Evolutionary conservation across 2,888 invertebrate genomes (phyloP).

Genomic region (Trissolcus japonicus): DNA sequence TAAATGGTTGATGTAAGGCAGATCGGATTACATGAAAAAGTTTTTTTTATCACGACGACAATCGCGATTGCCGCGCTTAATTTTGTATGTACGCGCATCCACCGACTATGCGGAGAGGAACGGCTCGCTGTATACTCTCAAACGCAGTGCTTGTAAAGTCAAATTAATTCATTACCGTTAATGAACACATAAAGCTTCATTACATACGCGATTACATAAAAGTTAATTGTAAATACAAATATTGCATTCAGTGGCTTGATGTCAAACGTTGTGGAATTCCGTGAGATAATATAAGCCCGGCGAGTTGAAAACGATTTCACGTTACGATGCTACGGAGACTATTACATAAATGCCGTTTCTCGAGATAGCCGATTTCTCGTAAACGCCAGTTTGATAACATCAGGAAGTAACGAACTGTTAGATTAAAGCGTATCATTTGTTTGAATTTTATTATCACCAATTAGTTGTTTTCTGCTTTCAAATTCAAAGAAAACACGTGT

Average conservation of each 20-base stretch:
- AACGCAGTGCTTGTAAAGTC: too few species aligned
- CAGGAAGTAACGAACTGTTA: conserved; percentile 38
- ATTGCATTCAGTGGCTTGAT: conserved; percentile 12
- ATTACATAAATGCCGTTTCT: conserved; percentile 29
- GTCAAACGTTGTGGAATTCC: conserved; percentile 16
- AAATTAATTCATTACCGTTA: too few species aligned
- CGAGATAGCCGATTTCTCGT: conserved; percentile 23
- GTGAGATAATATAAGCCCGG: conserved; percentile 18
- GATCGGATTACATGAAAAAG: too few species aligned
- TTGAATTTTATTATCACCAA: conserved; percentile 30
- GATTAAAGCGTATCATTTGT: conserved; percentile 37
- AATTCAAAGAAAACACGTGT: conserved; percentile 8
- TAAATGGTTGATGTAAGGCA: not conserved
- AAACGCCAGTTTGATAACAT: conserved; percentile 23
- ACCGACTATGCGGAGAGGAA: too few species aligned
- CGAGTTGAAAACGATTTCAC: conserved; percentile 12
- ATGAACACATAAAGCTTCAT: too few species aligned
- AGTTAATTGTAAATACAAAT: conserved; percentile 3
- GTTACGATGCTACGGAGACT: conserved; percentile 23
- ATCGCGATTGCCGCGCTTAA: too few species aligned
- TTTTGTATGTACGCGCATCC: too few species aligned
- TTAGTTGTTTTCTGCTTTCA: conserved; percentile 23
- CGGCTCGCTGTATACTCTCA: too few species aligned
- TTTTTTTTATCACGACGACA: too few species aligned
- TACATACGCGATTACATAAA: too few species aligned